Percentiles rank a stretch among this genome's conserved stretches.
These are phyloP conservation scores for Pseudeuparius sepicola DNA, from an alignment of 2,888 invertebrate genomes.

Conservation along the genomic window DNA sequence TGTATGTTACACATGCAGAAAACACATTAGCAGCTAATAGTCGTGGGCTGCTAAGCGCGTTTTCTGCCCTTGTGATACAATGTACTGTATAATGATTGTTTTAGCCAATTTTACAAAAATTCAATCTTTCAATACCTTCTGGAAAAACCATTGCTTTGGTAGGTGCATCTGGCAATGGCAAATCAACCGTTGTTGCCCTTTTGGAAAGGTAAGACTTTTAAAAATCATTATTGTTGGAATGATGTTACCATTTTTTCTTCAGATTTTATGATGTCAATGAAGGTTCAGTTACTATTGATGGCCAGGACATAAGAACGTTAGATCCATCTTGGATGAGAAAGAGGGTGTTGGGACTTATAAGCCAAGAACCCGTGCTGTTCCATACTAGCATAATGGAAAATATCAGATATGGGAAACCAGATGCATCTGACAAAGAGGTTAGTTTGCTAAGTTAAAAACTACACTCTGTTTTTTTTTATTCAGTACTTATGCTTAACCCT, in stretches of 20 bases:
- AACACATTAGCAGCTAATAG: too few species aligned
- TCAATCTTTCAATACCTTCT: conserved; percentile 70
- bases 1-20: too few species aligned
- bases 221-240: conserved; percentile 2
- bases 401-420: conserved; percentile 78
- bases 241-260: too few species aligned
- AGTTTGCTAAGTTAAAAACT: conserved; percentile 7
- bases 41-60: too few species aligned
- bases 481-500: not conserved
- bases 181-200: conserved; percentile 84
- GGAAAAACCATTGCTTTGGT: conserved; percentile 89
- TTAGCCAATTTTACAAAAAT: conserved; percentile 70
- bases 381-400: conserved; percentile 87
- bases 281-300: conserved; percentile 69
- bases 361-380: conserved; percentile 91
- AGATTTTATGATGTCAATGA: conserved; percentile 73
- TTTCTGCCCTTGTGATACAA: too few species aligned
- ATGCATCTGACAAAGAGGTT: conserved; percentile 60
- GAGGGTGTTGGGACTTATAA: conserved; percentile 74
- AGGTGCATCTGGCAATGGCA: conserved; percentile 89
- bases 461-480: not conserved
- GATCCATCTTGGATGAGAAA: conserved; percentile 82
- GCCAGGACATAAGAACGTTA: conserved; percentile 55
- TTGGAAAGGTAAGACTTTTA: conserved; percentile 58
- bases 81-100: too few species aligned